Base-by-base conservation (phyloP, 92 coral and sea anemone genomes). In the Paragorgia papillata region DNA sequence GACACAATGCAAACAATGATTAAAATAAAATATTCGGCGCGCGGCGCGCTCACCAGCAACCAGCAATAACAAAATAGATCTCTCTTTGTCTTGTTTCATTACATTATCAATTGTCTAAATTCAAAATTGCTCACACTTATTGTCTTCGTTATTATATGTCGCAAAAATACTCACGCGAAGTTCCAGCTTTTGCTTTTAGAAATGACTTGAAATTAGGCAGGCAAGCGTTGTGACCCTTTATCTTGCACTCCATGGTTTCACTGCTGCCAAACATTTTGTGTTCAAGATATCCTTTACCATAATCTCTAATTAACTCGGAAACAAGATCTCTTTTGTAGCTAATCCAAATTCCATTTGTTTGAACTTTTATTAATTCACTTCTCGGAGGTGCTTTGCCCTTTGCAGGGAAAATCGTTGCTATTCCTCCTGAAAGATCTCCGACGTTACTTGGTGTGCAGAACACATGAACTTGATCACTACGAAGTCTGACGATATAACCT, bases 221-320 rank as follows among this genome's bases (percentile, higher is more conserved):
- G 73, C 88, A 84, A 1, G 84, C 88, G 63, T 85, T 85, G 54
- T 85, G 89, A 0, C 85, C 85, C 55, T 62, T 33, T 32, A 49
- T 57, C 20, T 43, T 62, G 53, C 89, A 85, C 22, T 62, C 62
- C 0, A 65, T 50, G 13, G 14, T 32, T 24, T 80, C 67, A 0
- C 27, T 44, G 0, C 50, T 41, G 7, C 55, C 34, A 29, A 80
- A 73, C 89, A 85, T 39, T 60, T 9, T 51, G 61, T 85, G 89
- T 31, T 74, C 68, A 5, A 85, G 82, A 51, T 61, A 85, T 13
- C 62, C 63, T 22, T 48, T 22, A 0, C 70, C 61, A 31, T 85
- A 85, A 0, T n/a, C 2, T 3, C 31, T n/a, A 13, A 71, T 56
- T 15, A 85, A 35, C 3, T 65, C 19, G 1, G 17, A 28, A 48